Evolutionary conservation across 37 sponge, comb jelly and placozoan species (phyloP).

Genomic region (Lycopodina hypogea): DNA sequence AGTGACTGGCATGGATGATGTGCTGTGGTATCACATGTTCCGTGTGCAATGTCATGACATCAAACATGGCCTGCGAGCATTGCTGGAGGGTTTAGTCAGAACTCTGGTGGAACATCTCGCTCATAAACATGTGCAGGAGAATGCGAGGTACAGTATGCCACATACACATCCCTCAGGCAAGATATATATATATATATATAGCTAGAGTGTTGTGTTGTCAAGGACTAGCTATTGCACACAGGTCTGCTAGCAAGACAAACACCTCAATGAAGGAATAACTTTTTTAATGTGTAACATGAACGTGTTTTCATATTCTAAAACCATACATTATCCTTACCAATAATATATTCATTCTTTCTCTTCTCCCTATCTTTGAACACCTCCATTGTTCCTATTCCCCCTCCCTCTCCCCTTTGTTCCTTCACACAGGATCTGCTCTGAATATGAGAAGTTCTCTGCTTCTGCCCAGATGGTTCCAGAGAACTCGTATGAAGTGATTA

Average conservation of each 20-base stretch:
- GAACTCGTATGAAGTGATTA: conserved; percentile 91
- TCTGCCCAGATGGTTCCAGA: conserved; percentile 72
- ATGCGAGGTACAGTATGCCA: conserved; percentile 49
- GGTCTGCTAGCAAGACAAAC: no score
- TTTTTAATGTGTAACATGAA: no score
- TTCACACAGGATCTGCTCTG: conserved; percentile 58
- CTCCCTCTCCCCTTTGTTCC: conserved; percentile 11
- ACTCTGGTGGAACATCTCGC: conserved; percentile 57
- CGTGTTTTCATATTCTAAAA: no score
- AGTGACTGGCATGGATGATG: conserved; percentile 25
- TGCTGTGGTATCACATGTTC: conserved; percentile 71
- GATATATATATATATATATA: no score
- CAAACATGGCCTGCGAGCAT: conserved; percentile 58
- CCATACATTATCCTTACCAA: not conserved
- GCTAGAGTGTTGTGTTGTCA: not conserved
- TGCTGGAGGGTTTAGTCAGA: conserved; percentile 28
- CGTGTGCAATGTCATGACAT: conserved; percentile 80
- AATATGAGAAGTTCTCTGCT: conserved; percentile 81
- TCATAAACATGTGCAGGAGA: conserved; percentile 59
- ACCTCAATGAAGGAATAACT: no score
- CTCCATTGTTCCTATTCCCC: not conserved
- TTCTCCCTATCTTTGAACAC: conserved; percentile 23
- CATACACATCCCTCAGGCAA: not conserved
- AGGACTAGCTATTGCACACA: no score
- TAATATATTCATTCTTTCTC: not conserved